phyloP scores from a whole-genome alignment of 1,140 invertebrate species.

The Eupristina koningsbergeri region DNA sequence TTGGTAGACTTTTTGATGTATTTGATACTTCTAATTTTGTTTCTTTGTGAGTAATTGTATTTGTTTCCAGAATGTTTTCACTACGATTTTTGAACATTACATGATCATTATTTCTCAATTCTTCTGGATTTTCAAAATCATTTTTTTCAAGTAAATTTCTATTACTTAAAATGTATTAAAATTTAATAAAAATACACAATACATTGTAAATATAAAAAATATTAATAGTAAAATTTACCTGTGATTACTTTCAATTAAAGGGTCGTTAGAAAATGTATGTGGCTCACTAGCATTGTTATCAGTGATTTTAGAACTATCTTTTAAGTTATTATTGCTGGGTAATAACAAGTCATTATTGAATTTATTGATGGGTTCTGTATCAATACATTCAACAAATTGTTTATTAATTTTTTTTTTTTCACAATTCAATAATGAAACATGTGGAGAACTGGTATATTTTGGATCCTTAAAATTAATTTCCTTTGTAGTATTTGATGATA shows the following conservation, averaged over 20 bases:
- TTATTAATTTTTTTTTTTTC: slow-evolving; percentile 19
- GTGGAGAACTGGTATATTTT: slow-evolving; percentile 48
- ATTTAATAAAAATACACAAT: slow-evolving; percentile 14
- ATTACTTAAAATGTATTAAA: background rate
- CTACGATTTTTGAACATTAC: background rate
- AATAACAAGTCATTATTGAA: background rate
- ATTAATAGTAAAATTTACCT: slow-evolving; percentile 33
- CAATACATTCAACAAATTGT: background rate
- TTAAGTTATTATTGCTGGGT: background rate
- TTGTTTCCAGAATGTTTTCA: background rate
- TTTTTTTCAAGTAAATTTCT: background rate
- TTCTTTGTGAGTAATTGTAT: background rate
- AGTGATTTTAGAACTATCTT: background rate
- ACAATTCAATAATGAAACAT: background rate
- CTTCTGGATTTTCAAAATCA: slow-evolving; percentile 1
- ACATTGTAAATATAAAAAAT: slow-evolving; percentile 16
- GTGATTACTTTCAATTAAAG: slow-evolving; percentile 9
- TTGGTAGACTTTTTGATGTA: slow-evolving; percentile 49
- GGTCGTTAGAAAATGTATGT: slow-evolving; percentile 5
- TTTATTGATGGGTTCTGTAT: background rate
- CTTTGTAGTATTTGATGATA: background rate
- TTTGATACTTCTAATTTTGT: slow-evolving; percentile 45
- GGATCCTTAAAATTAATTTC: slow-evolving; percentile 42
- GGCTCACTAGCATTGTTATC: background rate
- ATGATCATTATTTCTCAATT: background rate